Conservation (phyloP, 2,113 vertebrate species). For the Solea senegalensis region DNA sequence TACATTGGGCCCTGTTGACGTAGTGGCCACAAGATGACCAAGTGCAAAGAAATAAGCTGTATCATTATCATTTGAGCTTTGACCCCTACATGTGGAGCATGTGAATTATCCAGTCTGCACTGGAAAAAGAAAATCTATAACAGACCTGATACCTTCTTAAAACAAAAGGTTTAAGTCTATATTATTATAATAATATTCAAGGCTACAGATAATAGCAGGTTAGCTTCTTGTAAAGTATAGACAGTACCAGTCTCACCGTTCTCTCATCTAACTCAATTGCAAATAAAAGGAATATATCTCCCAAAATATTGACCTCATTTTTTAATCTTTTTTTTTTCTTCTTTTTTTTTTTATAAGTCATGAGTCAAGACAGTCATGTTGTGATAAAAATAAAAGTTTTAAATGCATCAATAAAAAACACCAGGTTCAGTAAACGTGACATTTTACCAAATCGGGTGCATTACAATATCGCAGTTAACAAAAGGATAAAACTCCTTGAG, state of each 20-base stretch:
- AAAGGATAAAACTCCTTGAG: slow-evolving; percentile 81
- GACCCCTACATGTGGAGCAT: neutral
- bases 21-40: no score
- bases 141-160: no score
- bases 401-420: slow-evolving; percentile 77
- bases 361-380: slow-evolving; percentile 53
- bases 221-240: neutral
- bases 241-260: neutral
- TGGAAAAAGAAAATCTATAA: neutral
- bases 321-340: neutral
- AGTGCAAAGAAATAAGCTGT: no score
- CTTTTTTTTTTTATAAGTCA: slow-evolving; percentile 34
- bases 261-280: neutral
- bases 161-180: no score
- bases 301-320: neutral
- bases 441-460: slow-evolving; percentile 74
- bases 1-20: neutral
- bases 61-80: neutral
- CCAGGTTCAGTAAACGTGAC: slow-evolving; percentile 72
- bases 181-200: no score
- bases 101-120: neutral
- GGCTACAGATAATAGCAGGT: neutral
- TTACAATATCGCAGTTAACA: slow-evolving; percentile 76
- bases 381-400: slow-evolving; percentile 82
- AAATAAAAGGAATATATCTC: neutral